These are phyloP conservation scores for Brachyrhaphis roseni DNA, from an alignment of 2,797 vertebrate species.

Conservation along the genomic window DNA sequence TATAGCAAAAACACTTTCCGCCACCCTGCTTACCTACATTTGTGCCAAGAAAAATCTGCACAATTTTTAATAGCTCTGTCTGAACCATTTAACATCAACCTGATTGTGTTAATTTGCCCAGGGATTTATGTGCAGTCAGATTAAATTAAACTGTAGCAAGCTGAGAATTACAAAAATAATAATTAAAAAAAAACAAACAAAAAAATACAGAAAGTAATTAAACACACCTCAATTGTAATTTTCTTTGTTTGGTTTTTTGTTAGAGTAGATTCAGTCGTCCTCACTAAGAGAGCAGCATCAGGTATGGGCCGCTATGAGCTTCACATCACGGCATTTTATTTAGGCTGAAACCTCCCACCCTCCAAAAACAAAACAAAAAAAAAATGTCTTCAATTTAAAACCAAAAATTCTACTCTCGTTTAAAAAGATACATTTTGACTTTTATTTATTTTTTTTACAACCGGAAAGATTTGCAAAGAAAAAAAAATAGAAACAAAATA, in stretches of 20 bases:
- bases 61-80: slow-evolving; percentile 14
- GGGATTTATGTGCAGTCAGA: slow-evolving; percentile 38
- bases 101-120: slow-evolving; percentile 38
- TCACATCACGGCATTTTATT: not conserved
- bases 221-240: slow-evolving; percentile 21
- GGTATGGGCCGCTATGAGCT: not conserved
- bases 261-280: slow-evolving; percentile 25
- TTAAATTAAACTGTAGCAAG: slow-evolving; percentile 28
- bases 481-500: too few relatives aligned
- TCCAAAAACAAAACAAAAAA: not conserved
- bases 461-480: not conserved
- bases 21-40: slow-evolving; percentile 61
- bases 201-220: slow-evolving; percentile 23
- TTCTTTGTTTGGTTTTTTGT: slow-evolving; percentile 2
- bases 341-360: not conserved
- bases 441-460: not conserved
- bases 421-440: not conserved
- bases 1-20: slow-evolving; percentile 46
- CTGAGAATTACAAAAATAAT: slow-evolving; percentile 21
- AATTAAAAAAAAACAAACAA: slow-evolving; percentile 10
- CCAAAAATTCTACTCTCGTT: not conserved
- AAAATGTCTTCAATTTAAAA: not conserved
- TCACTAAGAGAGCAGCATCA: slow-evolving; percentile 27
- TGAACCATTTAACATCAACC: slow-evolving; percentile 33
- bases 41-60: slow-evolving; percentile 19